Evolutionary conservation across 64 coral and sea anemone genomes (phyloP), one percentile per base, ranked within the genome.

Genomic region (Acropora yongei): DNA sequence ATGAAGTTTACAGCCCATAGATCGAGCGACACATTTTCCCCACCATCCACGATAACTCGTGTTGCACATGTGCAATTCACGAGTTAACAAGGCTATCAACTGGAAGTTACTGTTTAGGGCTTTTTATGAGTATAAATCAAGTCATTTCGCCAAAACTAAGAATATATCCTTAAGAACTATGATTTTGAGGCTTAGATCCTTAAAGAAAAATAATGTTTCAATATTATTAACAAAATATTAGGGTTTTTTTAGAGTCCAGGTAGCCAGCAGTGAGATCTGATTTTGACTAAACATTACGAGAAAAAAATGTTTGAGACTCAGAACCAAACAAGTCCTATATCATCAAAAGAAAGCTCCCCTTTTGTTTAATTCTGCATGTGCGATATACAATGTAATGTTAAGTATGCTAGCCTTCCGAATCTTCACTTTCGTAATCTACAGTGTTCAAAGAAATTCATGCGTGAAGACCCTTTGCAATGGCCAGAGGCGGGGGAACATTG

Each of bases 401-500:
- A 60, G 11, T 4, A 63, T 2, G 79, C 8, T 17, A 82, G 79
- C 13, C 79, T 82, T 60, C 78, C 51, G 78, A 80, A 80, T 88
- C 85, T 74, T 57, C 68, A 75, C 72, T 57, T 74, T 76, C 72
- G 51, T 88, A 74, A 5, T 73, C 67, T 9, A 87, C 8, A 41
- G 73, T 8, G 47, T 77, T 88, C 13, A 9, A 14, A 58, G 8
- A 77, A 77, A 48, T 90, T 90, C 3, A 73, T 88, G 72, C 86
- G 60, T 47, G n/a, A 6, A 30, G 73, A 44, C 41, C 86, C 86
- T 76, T 84, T 68, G 60, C 80, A 84, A 12, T 87, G 82, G 5
- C 82, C 65, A 45, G 58, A 86, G 7, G 60, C 74, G 0, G 87
- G 87, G 45, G 74, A 84, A 78, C 89, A 91, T 16, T 91, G 67